A percentile compares a stretch with the other conserved stretches of the same genome.
Evolutionary conservation across 2,113 vertebrate genomes (phyloP).

Genomic region (Pelecanus crispus): DNA sequence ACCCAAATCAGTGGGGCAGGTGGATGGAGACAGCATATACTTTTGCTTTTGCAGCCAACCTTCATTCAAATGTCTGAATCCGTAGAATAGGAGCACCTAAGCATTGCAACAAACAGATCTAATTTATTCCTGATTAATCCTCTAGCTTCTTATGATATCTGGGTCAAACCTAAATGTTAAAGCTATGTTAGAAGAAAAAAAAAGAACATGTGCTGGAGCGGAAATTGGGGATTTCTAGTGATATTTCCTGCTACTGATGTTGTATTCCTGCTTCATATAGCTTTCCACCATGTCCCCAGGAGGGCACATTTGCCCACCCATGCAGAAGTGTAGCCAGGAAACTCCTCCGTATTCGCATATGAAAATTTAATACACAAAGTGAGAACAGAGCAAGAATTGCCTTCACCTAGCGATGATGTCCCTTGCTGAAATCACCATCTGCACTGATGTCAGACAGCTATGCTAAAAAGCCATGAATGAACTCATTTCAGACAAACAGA

Average conservation of each 20-base stretch:
- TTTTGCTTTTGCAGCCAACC: not conserved
- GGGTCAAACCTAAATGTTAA: not conserved
- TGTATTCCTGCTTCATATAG: not conserved
- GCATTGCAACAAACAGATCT: not conserved
- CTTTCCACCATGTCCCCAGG: not conserved
- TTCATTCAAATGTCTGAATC: not conserved
- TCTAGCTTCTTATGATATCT: not conserved
- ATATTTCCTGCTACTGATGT: not conserved
- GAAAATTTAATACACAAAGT: not conserved
- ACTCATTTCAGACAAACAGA: slow-evolving; percentile 11
- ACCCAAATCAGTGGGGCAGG: not conserved
- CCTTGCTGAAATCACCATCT: slow-evolving; percentile 8
- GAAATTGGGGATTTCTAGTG: not conserved
- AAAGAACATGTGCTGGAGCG: not conserved
- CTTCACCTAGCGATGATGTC: not conserved
- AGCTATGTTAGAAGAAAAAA: not conserved
- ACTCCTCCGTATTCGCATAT: not conserved
- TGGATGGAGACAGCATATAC: not conserved
- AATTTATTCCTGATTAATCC: slow-evolving; percentile 15
- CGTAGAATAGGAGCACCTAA: not conserved
- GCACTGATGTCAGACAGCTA: not conserved
- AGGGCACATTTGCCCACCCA: not conserved
- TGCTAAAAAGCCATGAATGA: slow-evolving; percentile 12
- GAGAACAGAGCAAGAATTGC: not conserved
- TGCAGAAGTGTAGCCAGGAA: not conserved